Conservation (phyloP, 1,140 invertebrate genomes). For the Apis dorsata region DNA sequence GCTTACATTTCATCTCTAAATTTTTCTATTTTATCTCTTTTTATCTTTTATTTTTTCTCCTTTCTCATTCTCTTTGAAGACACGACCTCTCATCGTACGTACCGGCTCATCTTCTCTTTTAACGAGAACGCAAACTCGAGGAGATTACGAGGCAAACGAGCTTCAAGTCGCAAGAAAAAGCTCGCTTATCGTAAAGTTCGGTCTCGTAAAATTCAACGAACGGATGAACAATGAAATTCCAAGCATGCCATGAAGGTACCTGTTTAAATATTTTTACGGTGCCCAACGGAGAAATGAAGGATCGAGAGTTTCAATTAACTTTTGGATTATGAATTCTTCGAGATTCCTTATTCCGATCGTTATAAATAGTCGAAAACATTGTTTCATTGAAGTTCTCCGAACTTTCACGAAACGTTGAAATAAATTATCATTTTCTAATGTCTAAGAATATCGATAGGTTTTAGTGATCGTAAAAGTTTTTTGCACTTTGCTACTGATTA, state of each 20-base stretch:
- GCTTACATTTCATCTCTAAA: not conserved
- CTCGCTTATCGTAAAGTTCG: not conserved
- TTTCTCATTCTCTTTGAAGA: not conserved
- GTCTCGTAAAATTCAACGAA: not conserved
- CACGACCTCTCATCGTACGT: not conserved
- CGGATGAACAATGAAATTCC: conserved; percentile 1
- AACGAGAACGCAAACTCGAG: conserved; percentile 8
- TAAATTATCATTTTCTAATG: not conserved
- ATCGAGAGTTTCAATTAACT: not conserved
- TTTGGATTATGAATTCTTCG: not conserved
- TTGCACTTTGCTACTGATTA: not conserved
- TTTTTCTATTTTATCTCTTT: too few species aligned
- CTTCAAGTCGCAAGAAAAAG: too few species aligned
- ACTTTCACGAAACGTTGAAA: not conserved
- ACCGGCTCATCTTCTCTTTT: not conserved
- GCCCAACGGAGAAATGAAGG: not conserved
- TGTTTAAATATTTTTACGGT: conserved; percentile 1
- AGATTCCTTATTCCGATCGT: not conserved
- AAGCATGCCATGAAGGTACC: not conserved
- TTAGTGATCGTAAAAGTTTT: not conserved
- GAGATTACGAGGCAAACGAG: not conserved
- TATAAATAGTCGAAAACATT: not conserved
- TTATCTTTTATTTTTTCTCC: not conserved
- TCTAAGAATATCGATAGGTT: not conserved
- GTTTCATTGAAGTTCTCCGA: not conserved